Percentiles rank a stretch among this genome's conserved stretches.
Conservation (phyloP, 2,797 vertebrate genomes). For the Emys orbicularis region DNA sequence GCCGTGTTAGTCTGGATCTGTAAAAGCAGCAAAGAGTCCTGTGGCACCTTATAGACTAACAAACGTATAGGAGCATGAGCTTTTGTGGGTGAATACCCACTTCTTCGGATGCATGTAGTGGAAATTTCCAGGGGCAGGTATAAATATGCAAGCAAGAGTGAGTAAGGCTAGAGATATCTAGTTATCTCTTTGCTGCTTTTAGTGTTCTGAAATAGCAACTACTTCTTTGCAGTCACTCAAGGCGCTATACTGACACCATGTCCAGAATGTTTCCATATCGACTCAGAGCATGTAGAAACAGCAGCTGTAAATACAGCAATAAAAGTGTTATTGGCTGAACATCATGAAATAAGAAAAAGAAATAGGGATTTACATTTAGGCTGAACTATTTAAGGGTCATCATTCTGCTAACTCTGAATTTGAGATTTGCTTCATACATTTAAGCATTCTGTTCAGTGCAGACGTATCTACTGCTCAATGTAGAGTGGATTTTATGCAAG, state of each 20-base stretch:
- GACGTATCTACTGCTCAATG: not conserved
- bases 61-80: too few relatives aligned
- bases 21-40: too few relatives aligned
- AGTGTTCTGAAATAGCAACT: not conserved
- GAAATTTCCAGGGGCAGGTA: too few relatives aligned
- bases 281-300: not conserved
- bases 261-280: not conserved
- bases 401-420: not conserved
- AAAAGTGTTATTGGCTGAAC: not conserved
- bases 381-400: not conserved
- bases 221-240: not conserved
- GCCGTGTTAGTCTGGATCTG: too few relatives aligned
- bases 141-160: too few relatives aligned
- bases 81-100: too few relatives aligned
- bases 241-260: not conserved
- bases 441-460: not conserved
- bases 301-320: not conserved
- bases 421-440: constrained; percentile 13
- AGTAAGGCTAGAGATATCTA: too few relatives aligned
- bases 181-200: too few relatives aligned
- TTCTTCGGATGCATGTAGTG: too few relatives aligned
- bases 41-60: too few relatives aligned
- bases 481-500: not conserved
- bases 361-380: not conserved
- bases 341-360: not conserved